Evolutionary conservation across 2,888 invertebrate genomes (phyloP).

Genomic region (Aricia artaxerxes): DNA sequence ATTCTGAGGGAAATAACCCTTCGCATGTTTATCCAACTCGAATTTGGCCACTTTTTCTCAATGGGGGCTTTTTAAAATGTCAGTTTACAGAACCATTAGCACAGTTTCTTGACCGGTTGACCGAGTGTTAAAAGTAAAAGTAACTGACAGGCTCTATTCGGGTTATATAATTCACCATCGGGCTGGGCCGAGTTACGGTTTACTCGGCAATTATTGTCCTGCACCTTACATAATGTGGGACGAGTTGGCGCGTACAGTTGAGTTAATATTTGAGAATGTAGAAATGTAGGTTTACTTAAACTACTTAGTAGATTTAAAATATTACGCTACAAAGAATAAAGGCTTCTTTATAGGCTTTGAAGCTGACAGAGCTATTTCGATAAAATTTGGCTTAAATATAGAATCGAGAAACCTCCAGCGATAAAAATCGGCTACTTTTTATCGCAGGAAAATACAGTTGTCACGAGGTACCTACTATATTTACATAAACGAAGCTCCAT

Average conservation of each 20-base stretch:
- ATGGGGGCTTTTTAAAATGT: not conserved
- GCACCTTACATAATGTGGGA: not conserved
- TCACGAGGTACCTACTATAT: no score
- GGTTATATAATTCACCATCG: slow-evolving; percentile 34
- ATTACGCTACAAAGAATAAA: no score
- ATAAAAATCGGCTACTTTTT: no score
- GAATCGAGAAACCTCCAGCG: no score
- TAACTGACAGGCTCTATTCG: slow-evolving; percentile 44
- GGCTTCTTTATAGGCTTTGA: no score
- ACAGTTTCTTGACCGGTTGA: slow-evolving; percentile 40
- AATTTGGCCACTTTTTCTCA: not conserved
- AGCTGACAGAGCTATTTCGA: no score
- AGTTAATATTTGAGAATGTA: not conserved
- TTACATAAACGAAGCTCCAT: no score
- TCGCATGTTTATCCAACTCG: not conserved
- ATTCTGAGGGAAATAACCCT: no score
- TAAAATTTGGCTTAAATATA: no score
- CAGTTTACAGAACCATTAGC: not conserved
- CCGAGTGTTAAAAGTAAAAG: slow-evolving; percentile 55
- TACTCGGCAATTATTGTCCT: not conserved
- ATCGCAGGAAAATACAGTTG: no score
- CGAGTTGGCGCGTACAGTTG: not conserved
- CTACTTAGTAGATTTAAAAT: no score
- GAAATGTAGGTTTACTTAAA: no score
- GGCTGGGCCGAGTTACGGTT: slow-evolving; percentile 24